Percentiles rank a stretch among this genome's conserved stretches.
Evolutionary conservation across 2,888 invertebrate genomes (phyloP).

Genomic region (Ryuthela nishihirai): DNA sequence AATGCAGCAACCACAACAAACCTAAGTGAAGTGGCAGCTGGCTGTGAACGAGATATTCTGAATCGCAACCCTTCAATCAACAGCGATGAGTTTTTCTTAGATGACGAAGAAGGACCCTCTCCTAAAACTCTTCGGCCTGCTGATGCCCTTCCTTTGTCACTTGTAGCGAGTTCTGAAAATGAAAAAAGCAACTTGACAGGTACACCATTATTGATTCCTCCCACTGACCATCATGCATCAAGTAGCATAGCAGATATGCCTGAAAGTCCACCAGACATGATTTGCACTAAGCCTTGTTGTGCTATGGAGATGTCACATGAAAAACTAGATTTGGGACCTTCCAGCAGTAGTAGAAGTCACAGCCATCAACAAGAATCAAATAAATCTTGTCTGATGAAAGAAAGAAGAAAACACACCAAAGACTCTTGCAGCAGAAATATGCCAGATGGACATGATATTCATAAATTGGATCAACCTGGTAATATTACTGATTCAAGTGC

Average conservation of each 20-base stretch:
- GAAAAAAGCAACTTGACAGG: neutral
- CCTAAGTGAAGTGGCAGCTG: slow-evolving; percentile 5
- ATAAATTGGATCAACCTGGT: neutral
- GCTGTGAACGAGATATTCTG: neutral
- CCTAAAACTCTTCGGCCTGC: neutral
- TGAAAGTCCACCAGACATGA: slow-evolving; percentile 16
- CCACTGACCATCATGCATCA: no score
- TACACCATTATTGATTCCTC: neutral
- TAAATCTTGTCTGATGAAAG: neutral
- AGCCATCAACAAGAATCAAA: neutral
- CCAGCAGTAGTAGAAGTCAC: neutral
- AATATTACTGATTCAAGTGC: neutral
- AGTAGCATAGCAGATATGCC: neutral
- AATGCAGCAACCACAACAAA: slow-evolving; percentile 18
- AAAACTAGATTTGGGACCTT: slow-evolving; percentile 6
- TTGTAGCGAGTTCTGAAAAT: neutral
- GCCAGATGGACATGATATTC: neutral
- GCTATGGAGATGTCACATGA: slow-evolving; percentile 22
- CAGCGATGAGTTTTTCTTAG: slow-evolving; percentile 21
- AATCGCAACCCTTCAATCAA: neutral
- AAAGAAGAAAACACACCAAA: neutral
- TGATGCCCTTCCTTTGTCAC: neutral
- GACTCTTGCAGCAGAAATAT: neutral
- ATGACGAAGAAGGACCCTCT: neutral
- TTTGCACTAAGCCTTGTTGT: slow-evolving; percentile 35